Base-by-base conservation (phyloP, 2,797 vertebrate genomes). In the Muscicapa striata region DNA sequence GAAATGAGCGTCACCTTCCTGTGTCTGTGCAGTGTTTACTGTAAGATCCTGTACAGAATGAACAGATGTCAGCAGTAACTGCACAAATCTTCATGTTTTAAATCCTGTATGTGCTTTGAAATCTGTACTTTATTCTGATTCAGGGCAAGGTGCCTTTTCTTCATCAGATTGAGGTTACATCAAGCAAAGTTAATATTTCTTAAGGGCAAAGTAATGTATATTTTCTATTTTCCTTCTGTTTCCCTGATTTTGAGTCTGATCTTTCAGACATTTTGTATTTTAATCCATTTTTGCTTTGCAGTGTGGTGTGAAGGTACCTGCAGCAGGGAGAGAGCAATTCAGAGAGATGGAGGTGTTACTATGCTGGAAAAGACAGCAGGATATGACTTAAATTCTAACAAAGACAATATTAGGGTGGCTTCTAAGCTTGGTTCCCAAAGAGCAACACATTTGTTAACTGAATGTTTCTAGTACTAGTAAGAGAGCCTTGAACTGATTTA, bases 401-500 rank as follows among this genome's bases (percentile, higher is more conserved):
- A 70, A 76, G 34, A 29, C 36, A 41, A 20, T 41, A 38, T 32
- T n/a, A n/a, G 52, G 40, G 46, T 41, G 13, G 8, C 68, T 75
- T 66, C 54, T 80, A 40, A 57, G 34, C 49, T 48, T 69, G 24
- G 34, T 63, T 84, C 41, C 59, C 30, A 20, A 32, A 79, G 54
- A 69, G 43, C 23, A 84, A 43, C 0, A 0, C 18, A 52, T 55
- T 68, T 80, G 29, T 73, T 83, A 59, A 40, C n/a, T 0, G 2
- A 52, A 57, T 84, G 32, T 82, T 80, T 89, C 67, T 84, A 82
- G 41, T 59, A 15, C 66, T 79, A 23, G 30, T 48, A 74, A 84
- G 54, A 91, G 14, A 80, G 48, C n/a, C 20, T 87, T 66, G 66
- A 74, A 73, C 32, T 41, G 38, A 85, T 91, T 91, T 92, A 73